phyloP scores from a whole-genome alignment of 2,888 invertebrate genomes.

The Amiota mariae region DNA sequence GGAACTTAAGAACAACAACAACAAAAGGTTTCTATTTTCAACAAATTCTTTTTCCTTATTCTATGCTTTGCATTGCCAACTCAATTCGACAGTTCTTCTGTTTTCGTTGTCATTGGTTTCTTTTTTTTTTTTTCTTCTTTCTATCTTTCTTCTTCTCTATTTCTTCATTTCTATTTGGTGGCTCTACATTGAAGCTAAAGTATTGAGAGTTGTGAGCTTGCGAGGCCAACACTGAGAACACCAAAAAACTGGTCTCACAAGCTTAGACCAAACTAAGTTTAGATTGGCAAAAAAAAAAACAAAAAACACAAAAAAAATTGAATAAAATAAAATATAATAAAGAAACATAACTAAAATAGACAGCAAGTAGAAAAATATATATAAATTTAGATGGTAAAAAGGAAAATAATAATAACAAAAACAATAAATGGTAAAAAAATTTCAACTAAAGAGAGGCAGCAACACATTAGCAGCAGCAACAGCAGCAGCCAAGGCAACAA shows the following conservation, averaged over 20 bases:
- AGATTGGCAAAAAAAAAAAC: conserved; percentile 23
- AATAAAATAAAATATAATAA: neutral
- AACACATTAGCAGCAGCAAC: conserved; percentile 2
- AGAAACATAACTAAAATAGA: neutral
- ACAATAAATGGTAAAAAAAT: neutral
- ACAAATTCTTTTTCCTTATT: neutral
- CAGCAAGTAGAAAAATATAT: neutral
- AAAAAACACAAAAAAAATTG: neutral
- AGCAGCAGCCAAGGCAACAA: neutral
- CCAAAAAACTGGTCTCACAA: conserved; percentile 19
- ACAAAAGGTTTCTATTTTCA: conserved; percentile 2
- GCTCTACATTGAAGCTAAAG: neutral
- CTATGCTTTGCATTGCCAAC: neutral
- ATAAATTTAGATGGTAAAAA: conserved; percentile 12
- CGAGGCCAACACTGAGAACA: neutral
- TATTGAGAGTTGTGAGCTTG: conserved; percentile 15
- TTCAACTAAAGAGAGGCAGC: conserved; percentile 16
- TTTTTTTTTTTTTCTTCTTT: conserved; percentile 8
- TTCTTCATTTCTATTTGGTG: no score
- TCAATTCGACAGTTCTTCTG: neutral
- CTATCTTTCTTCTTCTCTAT: no score
- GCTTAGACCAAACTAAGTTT: conserved; percentile 13
- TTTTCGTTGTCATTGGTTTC: neutral
- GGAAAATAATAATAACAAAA: conserved; percentile 13
- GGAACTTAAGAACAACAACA: conserved; percentile 3